Percentiles rank a stretch among this genome's conserved stretches.
These are phyloP conservation scores for Antechinus stuartii DNA, from an alignment of 2,113 vertebrate species.

Conservation along the genomic window DNA sequence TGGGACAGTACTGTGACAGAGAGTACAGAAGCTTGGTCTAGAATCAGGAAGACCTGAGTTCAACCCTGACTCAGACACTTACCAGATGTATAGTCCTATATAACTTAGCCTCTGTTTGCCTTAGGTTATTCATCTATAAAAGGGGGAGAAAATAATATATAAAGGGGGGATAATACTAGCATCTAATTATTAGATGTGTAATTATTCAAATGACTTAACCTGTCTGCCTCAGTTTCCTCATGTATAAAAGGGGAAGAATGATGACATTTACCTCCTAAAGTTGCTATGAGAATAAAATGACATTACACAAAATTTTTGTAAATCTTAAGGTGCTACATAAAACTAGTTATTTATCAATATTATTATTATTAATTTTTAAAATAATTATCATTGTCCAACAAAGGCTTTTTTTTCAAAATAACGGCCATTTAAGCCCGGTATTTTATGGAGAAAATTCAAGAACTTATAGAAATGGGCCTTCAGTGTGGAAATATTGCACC, in stretches of 20 bases:
- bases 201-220: too few relatives aligned
- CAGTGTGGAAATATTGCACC: conserved; percentile 80
- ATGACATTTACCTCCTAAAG: too few relatives aligned
- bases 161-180: too few relatives aligned
- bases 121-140: too few relatives aligned
- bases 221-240: too few relatives aligned
- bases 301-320: not conserved
- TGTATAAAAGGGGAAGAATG: too few relatives aligned
- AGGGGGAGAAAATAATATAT: too few relatives aligned
- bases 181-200: too few relatives aligned
- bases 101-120: too few relatives aligned
- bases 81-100: not conserved
- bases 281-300: too few relatives aligned
- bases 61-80: not conserved
- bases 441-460: conserved; percentile 82
- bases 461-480: conserved; percentile 79
- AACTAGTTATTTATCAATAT: not conserved
- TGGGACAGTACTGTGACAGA: not conserved
- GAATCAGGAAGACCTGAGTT: not conserved
- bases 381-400: not conserved
- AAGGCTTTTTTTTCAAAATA: conserved; percentile 64
- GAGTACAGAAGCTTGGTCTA: too few relatives aligned
- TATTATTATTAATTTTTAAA: not conserved
- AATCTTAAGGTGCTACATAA: not conserved
- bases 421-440: conserved; percentile 78